Conservation (phyloP, 1,140 invertebrate species). For the Phymorhynchus buccinoides region DNA sequence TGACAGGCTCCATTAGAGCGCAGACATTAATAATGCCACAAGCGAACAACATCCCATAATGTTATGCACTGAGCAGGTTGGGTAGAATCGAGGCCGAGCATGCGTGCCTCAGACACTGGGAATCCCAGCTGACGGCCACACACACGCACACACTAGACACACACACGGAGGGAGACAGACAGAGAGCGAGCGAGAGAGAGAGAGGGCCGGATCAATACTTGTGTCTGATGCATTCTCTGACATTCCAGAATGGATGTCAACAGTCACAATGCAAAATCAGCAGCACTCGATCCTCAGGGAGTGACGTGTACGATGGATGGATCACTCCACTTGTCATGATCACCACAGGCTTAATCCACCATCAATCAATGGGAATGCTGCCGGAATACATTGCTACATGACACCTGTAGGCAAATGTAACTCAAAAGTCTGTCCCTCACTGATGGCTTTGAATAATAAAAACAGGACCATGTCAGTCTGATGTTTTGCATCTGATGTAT, state of each 20-base stretch:
- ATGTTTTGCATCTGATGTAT: too few species aligned
- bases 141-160: conserved; percentile 11
- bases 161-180: too few species aligned
- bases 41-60: conserved; percentile 37
- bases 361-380: background rate
- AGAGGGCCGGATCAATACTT: conserved; percentile 24
- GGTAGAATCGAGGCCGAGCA: conserved; percentile 34
- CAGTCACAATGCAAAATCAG: conserved; percentile 7
- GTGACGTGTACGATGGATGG: conserved; percentile 1
- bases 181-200: too few species aligned
- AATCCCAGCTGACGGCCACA: conserved; percentile 36
- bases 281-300: background rate
- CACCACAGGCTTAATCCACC: background rate
- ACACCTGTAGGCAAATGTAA: background rate
- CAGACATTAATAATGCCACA: conserved; percentile 40
- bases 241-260: conserved; percentile 18
- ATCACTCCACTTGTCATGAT: conserved; percentile 2
- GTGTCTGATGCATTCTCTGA: background rate
- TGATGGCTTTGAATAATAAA: background rate
- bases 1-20: conserved; percentile 30
- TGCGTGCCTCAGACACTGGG: conserved; percentile 27
- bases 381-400: background rate
- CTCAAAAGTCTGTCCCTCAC: background rate
- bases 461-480: too few species aligned
- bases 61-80: conserved; percentile 28